phyloP scores from a whole-genome alignment of 2,888 invertebrate species.

The Mechanitis messenoides region DNA sequence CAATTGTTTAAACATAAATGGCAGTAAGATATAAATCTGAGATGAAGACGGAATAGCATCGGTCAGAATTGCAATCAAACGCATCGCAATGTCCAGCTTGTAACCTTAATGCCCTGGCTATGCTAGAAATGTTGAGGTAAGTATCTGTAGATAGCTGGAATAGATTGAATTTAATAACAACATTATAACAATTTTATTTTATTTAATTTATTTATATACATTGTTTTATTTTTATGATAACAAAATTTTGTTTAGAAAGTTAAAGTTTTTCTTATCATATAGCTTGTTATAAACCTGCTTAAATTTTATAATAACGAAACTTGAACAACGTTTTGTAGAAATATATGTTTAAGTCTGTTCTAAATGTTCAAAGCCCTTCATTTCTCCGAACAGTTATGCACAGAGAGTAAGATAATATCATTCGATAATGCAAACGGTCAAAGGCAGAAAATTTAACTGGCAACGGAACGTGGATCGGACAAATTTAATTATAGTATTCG shows the following conservation, averaged over 20 bases:
- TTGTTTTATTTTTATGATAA: not conserved
- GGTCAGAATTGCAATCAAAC: slow-evolving; percentile 37
- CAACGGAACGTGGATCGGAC: slow-evolving; percentile 47
- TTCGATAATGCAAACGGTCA: slow-evolving; percentile 34
- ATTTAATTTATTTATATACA: not conserved
- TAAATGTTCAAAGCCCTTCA: not conserved
- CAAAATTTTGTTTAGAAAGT: not conserved
- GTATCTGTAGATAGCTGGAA: not conserved
- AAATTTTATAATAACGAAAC: too few relatives aligned
- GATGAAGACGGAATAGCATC: slow-evolving; percentile 19
- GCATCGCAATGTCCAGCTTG: slow-evolving; percentile 29
- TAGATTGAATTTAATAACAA: not conserved
- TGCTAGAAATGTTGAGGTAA: not conserved
- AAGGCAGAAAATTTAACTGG: slow-evolving; percentile 47
- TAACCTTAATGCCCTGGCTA: slow-evolving; percentile 12
- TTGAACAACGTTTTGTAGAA: too few relatives aligned
- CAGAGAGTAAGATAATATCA: slow-evolving; percentile 7
- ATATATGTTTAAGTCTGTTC: not conserved
- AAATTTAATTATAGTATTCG: slow-evolving; percentile 67
- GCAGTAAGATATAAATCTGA: slow-evolving; percentile 11
- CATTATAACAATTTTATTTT: too few relatives aligned
- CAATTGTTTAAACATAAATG: slow-evolving; percentile 1
- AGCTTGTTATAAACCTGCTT: too few relatives aligned
- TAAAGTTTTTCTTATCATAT: too few relatives aligned
- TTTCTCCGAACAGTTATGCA: not conserved